Evolutionary conservation across 2,888 invertebrate species (phyloP).

Genomic region (Onchidella celtica): DNA sequence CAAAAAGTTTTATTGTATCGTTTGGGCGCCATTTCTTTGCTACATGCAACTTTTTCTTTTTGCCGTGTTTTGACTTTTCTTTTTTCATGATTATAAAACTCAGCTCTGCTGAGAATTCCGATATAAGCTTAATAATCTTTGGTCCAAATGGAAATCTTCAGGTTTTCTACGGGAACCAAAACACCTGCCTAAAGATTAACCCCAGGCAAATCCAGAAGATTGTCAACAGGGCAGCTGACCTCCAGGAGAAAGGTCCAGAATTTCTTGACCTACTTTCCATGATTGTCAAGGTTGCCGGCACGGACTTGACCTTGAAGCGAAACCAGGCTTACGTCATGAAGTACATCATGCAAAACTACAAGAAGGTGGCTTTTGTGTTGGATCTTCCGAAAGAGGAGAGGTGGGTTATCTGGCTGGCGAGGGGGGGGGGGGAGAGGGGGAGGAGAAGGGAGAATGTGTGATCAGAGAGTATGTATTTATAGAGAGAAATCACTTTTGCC

Average conservation of each 20-base stretch:
- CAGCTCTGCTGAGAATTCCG: too few species aligned
- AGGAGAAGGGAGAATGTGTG: too few species aligned
- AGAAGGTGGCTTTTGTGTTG: constrained; percentile 76
- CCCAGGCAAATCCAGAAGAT: constrained; percentile 78
- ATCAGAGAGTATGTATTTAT: too few species aligned
- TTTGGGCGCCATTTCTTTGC: too few species aligned
- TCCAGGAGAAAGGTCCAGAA: constrained; percentile 77
- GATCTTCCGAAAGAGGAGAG: constrained; percentile 74
- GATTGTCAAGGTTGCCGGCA: constrained; percentile 77
- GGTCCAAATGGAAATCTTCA: too few species aligned
- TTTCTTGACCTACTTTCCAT: constrained; percentile 77
- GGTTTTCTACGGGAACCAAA: constrained; percentile 78
- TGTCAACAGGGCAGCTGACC: constrained; percentile 74
- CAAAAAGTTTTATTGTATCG: too few species aligned
- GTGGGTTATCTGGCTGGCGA: constrained; percentile 58
- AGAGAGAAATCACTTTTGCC: too few species aligned
- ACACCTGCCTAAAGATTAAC: constrained; percentile 77
- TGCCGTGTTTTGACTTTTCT: too few species aligned
- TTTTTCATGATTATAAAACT: too few species aligned
- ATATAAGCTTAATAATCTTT: too few species aligned
- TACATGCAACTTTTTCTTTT: too few species aligned
- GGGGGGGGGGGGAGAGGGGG: too few species aligned
- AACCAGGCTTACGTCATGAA: constrained; percentile 80
- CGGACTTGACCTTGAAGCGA: constrained; percentile 78
- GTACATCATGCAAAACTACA: constrained; percentile 80